Evolutionary conservation across 2,113 vertebrate genomes (phyloP).

Genomic region (Upupa epops): DNA sequence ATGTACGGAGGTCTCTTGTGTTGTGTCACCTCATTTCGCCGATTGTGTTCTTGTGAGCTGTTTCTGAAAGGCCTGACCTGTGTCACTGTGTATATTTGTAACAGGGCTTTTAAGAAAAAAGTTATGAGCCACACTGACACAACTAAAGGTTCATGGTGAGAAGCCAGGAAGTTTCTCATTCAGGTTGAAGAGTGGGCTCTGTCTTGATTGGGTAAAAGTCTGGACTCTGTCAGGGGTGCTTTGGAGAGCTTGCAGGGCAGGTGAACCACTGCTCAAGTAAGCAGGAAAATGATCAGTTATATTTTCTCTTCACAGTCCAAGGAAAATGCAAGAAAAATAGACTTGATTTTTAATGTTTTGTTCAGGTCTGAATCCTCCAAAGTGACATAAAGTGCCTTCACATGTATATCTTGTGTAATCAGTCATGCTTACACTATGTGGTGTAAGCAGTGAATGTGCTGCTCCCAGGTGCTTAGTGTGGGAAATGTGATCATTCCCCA

Average conservation of each 20-base stretch:
- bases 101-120: background rate
- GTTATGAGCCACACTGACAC: background rate
- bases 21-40: background rate
- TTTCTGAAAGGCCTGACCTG: background rate
- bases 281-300: background rate
- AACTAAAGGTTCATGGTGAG: background rate
- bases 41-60: constrained; percentile 4
- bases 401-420: background rate
- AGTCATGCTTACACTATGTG: background rate
- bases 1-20: background rate
- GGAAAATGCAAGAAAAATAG: background rate
- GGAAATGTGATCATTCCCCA: background rate
- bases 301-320: background rate
- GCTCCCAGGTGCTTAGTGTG: background rate
- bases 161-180: background rate
- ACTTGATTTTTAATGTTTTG: rapidly evolving
- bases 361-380: background rate
- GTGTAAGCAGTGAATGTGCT: background rate
- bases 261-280: background rate
- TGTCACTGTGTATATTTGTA: background rate
- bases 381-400: background rate
- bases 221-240: rapidly evolving
- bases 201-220: background rate
- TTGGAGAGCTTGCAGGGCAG: background rate
- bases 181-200: background rate